Evolutionary conservation across 2,888 invertebrate genomes (phyloP), one percentile per base, ranked within the genome.

Genomic region (Ypsolopha sequella): DNA sequence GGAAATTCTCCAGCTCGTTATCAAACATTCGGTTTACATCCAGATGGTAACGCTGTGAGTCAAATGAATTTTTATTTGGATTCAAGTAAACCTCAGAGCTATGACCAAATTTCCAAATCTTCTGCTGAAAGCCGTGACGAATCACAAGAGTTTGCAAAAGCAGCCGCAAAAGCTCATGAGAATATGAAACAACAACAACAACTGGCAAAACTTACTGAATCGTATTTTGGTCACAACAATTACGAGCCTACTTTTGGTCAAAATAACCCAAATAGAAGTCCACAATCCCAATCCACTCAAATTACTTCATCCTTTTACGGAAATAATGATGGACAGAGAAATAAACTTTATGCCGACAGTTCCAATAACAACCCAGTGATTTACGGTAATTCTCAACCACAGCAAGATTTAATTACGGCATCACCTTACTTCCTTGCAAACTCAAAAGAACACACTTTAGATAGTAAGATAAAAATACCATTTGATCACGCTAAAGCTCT

Each of bases 401-500:
- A 75, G 58, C 63, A 66, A 53, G 82, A 85, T 54, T 62, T 78
- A 51, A 70, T 81, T 9, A 81, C 81, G 13, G 74, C 69, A 13
- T 70, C 75, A 14, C 81, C 85, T 58, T 77, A 66, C 54, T 70
- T 71, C 54, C 69, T 70, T 54, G 53, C 64, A 10, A 75, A 68
- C 59, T 56, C 68, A 1, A 70, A 67, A 56, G 78, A 80, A 56
- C 69, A 60, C 54, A 62, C 54, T 36, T 39, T 63, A 39, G 80
- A 82, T 11, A 65, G 61, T 10, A 82, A 77, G 59, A 56, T 64
- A 41, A 80, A 84, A 60, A 73, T 70, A 55, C 71, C 75, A 0
- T 87, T 87, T 61, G 87, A 87, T 60, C 86, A 87, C 52, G 80
- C 81, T 39, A 87, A 82, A 58, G 86, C 84, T 1, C 63, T 86